A percentile compares a stretch with the other conserved stretches of the same genome.
Evolutionary conservation across 1,140 invertebrate genomes (phyloP).

Genomic region (Chymomyza costata): DNA sequence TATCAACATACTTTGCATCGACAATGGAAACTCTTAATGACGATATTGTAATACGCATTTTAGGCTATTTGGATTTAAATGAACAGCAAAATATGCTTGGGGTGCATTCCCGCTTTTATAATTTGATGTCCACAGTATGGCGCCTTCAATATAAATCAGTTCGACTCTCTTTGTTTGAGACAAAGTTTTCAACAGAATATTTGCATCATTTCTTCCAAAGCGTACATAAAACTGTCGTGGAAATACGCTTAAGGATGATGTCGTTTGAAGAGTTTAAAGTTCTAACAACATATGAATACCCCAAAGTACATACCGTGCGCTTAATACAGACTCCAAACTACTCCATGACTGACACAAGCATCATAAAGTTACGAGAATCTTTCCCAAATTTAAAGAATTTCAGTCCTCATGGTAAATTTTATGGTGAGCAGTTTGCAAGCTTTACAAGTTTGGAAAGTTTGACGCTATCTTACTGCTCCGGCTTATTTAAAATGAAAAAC

Average conservation of each 20-base stretch:
- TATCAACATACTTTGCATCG: slow-evolving; percentile 1
- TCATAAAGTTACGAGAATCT: slow-evolving; percentile 1
- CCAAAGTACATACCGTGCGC: slow-evolving; percentile 38
- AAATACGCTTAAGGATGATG: slow-evolving; percentile 20
- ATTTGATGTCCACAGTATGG: slow-evolving; percentile 36
- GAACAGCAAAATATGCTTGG: slow-evolving; percentile 17
- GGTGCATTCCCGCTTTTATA: slow-evolving; percentile 29
- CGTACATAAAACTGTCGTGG: slow-evolving; percentile 8
- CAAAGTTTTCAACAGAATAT: slow-evolving; percentile 3
- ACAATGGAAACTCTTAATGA: slow-evolving; percentile 35
- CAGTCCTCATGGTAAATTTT: slow-evolving; percentile 45
- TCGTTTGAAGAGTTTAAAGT: slow-evolving; percentile 10
- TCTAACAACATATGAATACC: slow-evolving; percentile 12
- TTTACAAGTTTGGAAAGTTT: slow-evolving; percentile 27
- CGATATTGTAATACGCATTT: slow-evolving; percentile 33
- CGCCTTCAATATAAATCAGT: slow-evolving; percentile 8
- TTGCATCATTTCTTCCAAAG: slow-evolving; percentile 28
- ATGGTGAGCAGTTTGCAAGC: slow-evolving; percentile 21
- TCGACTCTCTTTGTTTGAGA: slow-evolving; percentile 20
- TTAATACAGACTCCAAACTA: slow-evolving; percentile 15
- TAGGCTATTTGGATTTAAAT: slow-evolving; percentile 27
- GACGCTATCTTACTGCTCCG: slow-evolving; percentile 31
- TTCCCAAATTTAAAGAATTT: slow-evolving; percentile 48
- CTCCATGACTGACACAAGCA: slow-evolving; percentile 25
- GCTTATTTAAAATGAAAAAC: slow-evolving; percentile 1